phyloP scores from a whole-genome alignment of 1,140 invertebrate species.

The Oedothorax gibbosus region DNA sequence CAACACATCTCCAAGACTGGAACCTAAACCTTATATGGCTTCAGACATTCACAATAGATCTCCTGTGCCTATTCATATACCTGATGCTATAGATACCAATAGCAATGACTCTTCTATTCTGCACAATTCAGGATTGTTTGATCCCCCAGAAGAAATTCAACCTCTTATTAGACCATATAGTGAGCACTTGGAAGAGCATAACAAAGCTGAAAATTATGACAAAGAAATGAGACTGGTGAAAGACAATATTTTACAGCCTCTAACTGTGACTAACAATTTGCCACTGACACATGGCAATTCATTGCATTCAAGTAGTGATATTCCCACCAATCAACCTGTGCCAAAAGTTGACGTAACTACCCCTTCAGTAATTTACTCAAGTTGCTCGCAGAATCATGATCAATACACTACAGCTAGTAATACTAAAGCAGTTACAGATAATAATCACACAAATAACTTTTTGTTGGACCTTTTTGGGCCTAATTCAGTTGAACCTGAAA shows the following conservation, averaged over 20 bases:
- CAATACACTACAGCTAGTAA: neutral
- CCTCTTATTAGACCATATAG: neutral
- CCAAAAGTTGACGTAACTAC: conserved; percentile 11
- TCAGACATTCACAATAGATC: neutral
- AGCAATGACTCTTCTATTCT: conserved; percentile 31
- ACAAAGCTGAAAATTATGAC: conserved; percentile 16
- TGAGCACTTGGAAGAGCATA: neutral
- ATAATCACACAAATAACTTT: conserved; percentile 28
- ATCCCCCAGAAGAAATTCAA: conserved; percentile 26
- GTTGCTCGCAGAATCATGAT: conserved; percentile 14
- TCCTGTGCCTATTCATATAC: neutral
- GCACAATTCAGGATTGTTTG: conserved; percentile 22
- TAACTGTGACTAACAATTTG: neutral
- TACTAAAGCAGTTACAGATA: conserved; percentile 21
- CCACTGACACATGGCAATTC: conserved; percentile 21
- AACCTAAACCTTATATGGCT: neutral
- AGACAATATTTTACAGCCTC: neutral
- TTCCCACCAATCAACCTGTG: conserved; percentile 8
- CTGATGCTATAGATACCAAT: conserved; percentile 23
- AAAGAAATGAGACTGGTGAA: conserved; percentile 2
- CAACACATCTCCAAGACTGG: neutral
- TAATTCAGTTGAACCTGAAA: conserved; percentile 32
- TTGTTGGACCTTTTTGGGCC: conserved; percentile 40
- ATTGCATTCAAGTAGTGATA: conserved; percentile 35
- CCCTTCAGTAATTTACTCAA: neutral